Evolutionary conservation across 2,888 invertebrate species (phyloP), one percentile per base, ranked within the genome.

Genomic region (Cephus rjabovi): DNA sequence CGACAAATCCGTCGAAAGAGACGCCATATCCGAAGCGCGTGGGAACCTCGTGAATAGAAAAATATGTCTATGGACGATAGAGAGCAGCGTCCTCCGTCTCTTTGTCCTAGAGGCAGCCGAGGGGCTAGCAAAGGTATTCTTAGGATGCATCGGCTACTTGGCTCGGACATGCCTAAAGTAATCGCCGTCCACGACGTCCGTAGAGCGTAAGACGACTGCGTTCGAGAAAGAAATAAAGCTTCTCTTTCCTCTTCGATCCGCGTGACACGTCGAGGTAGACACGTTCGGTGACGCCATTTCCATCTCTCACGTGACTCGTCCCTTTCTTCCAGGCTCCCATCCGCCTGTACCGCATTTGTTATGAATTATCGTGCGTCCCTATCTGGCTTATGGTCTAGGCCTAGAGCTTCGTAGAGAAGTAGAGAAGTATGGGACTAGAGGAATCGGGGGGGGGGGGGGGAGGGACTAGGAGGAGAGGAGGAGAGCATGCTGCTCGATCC

Each of bases 401-500:
- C 56, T 56, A 56, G 37, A 35, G 56, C 56, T 23, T 23, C 23
- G 56, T 56, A 56, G 56, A 56, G 56, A 37, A 37, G 37, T 37
- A 37, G 37, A 37, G 37, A 56, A 56, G 76, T 74, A 56, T 34
- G 12, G 35, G 31, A 12, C 71, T 31, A 34, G 71, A 71, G 71
- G 76, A 69, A 69, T 30, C 33, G 40, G 12, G 71, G 35, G 34
- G 34, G 31, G 33, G 37, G 75, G 12, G 56, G 35, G 56, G 31
- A 12, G 37, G 74, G 74, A 4, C 1, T 31, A n/a, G 75, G 35
- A 73, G 77, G 70, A 74, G 80, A 75, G 75, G 81, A 77, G 78
- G 75, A 79, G 81, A 82, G 56, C 56, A 56, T 23, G 56, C 56
- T 56, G 56, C 56, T 56, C 56, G 83, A 84, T 85, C 84, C 83